Conservation (phyloP, 2,113 vertebrate genomes). For the Abramis brama region DNA sequence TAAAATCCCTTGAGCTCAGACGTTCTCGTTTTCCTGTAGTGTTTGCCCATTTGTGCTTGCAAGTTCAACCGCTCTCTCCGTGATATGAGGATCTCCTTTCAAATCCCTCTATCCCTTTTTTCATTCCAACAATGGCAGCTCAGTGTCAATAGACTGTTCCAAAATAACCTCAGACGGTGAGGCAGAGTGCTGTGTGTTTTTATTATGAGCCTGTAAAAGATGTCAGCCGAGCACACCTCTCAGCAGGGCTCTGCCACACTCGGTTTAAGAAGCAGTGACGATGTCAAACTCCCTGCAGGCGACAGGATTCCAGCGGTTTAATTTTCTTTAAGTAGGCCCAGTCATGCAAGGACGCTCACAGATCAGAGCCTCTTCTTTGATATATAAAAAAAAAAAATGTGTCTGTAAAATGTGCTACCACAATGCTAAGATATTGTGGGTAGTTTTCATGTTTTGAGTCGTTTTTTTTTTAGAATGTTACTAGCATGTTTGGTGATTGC, state of each 20-base stretch:
- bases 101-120: constrained; percentile 36
- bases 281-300: constrained; percentile 33
- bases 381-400: neutral
- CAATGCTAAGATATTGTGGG: neutral
- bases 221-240: constrained; percentile 50
- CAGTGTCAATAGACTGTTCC: constrained; percentile 31
- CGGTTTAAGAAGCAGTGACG: constrained; percentile 20
- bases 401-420: neutral
- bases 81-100: constrained; percentile 21
- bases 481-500: no score
- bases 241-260: constrained; percentile 40
- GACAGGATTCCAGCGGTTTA: constrained; percentile 46
- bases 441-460: no score
- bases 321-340: constrained; percentile 31
- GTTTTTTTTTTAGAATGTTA: no score
- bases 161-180: constrained; percentile 50
- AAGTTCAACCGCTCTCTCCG: neutral
- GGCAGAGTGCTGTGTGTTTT: constrained; percentile 40
- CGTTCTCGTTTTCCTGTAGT: neutral
- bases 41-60: constrained; percentile 31
- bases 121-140: constrained; percentile 46
- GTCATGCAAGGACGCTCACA: constrained; percentile 5
- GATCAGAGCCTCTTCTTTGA: neutral
- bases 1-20: constrained; percentile 12
- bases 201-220: constrained; percentile 45